A percentile compares a stretch with the other conserved stretches of the same genome.
phyloP scores from a whole-genome alignment of 2,888 invertebrate genomes.

The Phytoseiulus persimilis region DNA sequence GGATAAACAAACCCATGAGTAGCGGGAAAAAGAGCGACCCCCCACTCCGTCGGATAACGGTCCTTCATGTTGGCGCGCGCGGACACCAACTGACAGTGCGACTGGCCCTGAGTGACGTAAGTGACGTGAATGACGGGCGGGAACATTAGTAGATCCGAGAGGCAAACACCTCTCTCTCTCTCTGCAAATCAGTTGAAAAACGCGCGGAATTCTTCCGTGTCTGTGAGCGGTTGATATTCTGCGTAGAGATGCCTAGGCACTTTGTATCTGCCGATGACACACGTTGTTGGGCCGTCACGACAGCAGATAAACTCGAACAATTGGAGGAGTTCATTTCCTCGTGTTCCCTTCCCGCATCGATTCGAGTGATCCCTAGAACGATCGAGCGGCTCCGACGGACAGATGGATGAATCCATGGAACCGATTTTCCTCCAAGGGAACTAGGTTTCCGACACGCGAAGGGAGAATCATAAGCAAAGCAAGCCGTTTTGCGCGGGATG shows the following conservation, averaged over 20 bases:
- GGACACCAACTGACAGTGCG: not conserved
- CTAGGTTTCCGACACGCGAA: not conserved
- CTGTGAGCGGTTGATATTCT: too few species aligned
- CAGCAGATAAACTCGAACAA: too few species aligned
- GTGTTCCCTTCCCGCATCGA: too few species aligned
- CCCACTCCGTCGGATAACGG: not conserved
- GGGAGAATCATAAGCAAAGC: not conserved
- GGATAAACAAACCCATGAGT: not conserved
- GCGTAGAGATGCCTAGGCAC: too few species aligned
- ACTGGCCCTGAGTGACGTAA: not conserved
- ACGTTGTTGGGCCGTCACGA: too few species aligned
- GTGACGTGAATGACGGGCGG: not conserved
- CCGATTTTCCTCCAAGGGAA: not conserved
- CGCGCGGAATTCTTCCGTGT: not conserved
- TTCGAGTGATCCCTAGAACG: too few species aligned
- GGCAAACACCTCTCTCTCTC: not conserved
- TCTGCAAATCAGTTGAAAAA: not conserved
- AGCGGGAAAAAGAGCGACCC: not conserved
- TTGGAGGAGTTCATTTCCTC: too few species aligned
- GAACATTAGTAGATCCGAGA: not conserved
- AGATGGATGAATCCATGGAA: not conserved
- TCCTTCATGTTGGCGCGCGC: not conserved
- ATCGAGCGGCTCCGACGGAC: too few species aligned
- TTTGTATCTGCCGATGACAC: too few species aligned
- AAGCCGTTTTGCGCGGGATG: not conserved